Percentiles rank a stretch among this genome's conserved stretches.
These are phyloP conservation scores for Pseudonaja textilis DNA, from an alignment of 2,113 vertebrate species.

Conservation along the genomic window DNA sequence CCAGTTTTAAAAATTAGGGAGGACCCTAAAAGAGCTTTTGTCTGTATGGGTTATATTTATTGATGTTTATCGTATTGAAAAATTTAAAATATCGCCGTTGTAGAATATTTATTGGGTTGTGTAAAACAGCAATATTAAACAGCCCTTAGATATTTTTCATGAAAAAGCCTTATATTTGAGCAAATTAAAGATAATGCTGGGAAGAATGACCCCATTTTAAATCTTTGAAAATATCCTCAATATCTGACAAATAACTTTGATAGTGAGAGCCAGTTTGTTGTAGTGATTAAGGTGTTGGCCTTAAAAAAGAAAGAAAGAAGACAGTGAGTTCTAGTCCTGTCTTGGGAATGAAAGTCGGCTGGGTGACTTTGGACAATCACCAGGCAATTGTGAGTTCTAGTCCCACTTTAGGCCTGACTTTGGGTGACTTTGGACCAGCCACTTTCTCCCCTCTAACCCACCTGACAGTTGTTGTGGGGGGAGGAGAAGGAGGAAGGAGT, in stretches of 20 bases:
- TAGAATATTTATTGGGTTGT: not conserved
- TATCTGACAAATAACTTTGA: not conserved
- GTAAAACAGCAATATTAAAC: not conserved
- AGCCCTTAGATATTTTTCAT: not conserved
- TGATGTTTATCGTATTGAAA: not conserved
- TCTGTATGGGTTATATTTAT: not conserved
- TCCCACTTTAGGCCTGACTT: too few relatives aligned
- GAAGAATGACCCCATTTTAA: not conserved
- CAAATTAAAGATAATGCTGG: not conserved
- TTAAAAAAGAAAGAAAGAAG: too few relatives aligned
- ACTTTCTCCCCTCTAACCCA: not conserved
- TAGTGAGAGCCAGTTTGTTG: too few relatives aligned
- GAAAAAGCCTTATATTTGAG: not conserved
- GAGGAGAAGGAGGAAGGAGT: not conserved
- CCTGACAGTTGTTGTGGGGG: not conserved
- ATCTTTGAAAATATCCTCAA: not conserved
- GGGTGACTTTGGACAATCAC: not conserved
- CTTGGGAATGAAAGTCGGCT: too few relatives aligned
- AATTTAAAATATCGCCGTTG: not conserved
- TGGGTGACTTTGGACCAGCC: too few relatives aligned
- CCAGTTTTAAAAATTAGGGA: not conserved
- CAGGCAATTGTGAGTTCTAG: too few relatives aligned
- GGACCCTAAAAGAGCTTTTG: not conserved
- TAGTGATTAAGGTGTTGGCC: too few relatives aligned
- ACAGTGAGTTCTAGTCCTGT: too few relatives aligned